phyloP scores from a whole-genome alignment of 2,888 invertebrate genomes.

The Nomada fabriciana region DNA sequence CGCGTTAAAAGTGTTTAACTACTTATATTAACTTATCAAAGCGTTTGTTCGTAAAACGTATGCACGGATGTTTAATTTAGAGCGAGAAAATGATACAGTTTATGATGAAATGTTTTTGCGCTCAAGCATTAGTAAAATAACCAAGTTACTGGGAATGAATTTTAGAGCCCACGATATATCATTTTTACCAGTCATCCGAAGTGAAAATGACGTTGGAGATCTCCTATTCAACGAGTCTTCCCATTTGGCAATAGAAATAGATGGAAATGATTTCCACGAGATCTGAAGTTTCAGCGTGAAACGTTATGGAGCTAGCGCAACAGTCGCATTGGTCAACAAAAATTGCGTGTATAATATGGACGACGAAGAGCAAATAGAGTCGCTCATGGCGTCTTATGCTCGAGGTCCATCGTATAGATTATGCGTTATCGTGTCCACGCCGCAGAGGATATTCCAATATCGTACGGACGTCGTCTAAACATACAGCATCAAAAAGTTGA shows the following conservation, averaged over 20 bases:
- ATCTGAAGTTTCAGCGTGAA: conserved; percentile 43
- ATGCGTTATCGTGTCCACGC: conserved; percentile 68
- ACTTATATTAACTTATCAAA: not conserved
- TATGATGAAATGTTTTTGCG: not conserved
- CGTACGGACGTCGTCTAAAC: conserved; percentile 72
- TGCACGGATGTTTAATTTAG: no score
- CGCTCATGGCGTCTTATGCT: conserved; percentile 54
- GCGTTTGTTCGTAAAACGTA: not conserved
- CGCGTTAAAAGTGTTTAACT: not conserved
- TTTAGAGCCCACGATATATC: not conserved
- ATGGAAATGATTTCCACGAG: conserved; percentile 76
- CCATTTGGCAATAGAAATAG: conserved; percentile 15
- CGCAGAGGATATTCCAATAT: conserved; percentile 65
- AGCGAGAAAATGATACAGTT: not conserved
- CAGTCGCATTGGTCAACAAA: conserved; percentile 14
- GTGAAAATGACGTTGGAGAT: not conserved
- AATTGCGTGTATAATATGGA: conserved; percentile 11
- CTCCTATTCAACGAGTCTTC: not conserved
- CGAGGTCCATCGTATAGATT: conserved; percentile 69
- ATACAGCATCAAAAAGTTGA: conserved; percentile 68
- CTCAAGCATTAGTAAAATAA: no score
- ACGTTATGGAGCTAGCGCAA: conserved; percentile 19
- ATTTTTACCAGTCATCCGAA: not conserved
- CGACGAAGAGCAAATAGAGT: conserved; percentile 28
- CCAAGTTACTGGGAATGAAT: not conserved